These are phyloP conservation scores for Thera britannica DNA, from an alignment of 2,888 invertebrate species.

Conservation along the genomic window DNA sequence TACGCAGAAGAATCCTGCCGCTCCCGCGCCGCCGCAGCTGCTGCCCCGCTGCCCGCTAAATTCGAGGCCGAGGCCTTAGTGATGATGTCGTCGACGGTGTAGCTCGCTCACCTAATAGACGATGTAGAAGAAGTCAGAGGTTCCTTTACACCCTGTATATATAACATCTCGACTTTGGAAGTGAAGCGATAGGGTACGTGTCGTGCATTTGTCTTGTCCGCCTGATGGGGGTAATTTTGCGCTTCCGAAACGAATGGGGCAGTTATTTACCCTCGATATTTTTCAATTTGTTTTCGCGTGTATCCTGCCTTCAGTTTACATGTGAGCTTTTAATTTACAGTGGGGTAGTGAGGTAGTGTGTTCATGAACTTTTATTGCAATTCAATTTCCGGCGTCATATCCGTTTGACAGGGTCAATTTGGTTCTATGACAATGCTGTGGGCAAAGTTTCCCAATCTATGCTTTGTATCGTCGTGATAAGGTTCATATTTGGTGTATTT, in stretches of 20 bases:
- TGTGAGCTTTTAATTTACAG: conserved; percentile 13
- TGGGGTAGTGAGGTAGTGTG: background rate
- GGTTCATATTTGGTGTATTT: too few relatives aligned
- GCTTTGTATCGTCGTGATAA: conserved; percentile 10
- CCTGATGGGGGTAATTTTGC: conserved; percentile 24
- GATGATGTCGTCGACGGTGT: too few relatives aligned
- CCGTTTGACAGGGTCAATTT: background rate
- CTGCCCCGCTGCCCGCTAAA: too few relatives aligned
- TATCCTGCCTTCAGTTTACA: conserved; percentile 1
- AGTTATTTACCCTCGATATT: conserved; percentile 20
- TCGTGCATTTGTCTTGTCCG: conserved; percentile 25
- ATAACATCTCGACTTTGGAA: conserved; percentile 35
- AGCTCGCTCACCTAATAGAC: too few relatives aligned
- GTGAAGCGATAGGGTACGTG: conserved; percentile 23
- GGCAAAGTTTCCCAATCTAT: conserved; percentile 17
- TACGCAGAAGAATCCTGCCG: too few relatives aligned
- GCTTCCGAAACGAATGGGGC: conserved; percentile 17
- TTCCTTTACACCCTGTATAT: conserved; percentile 43
- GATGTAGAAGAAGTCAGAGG: too few relatives aligned
- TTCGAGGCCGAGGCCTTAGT: too few relatives aligned
- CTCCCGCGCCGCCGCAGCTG: too few relatives aligned
- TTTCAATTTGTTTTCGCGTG: conserved; percentile 19
- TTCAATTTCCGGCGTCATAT: background rate
- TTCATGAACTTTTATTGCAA: background rate
- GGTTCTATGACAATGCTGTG: background rate